phyloP scores from a whole-genome alignment of 2,113 vertebrate species.

The Tyto alba region DNA sequence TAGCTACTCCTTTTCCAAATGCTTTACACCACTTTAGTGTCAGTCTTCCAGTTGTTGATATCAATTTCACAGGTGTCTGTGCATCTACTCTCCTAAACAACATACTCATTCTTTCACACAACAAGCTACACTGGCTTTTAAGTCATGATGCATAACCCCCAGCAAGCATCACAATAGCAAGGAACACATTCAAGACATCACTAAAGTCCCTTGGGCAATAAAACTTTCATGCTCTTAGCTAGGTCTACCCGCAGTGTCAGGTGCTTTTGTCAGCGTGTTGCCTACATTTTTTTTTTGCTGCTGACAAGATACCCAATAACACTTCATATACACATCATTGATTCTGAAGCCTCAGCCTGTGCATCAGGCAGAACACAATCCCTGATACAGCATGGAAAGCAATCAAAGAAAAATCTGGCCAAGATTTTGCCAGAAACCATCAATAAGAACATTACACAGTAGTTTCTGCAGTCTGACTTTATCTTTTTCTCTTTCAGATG shows the following conservation, averaged over 20 bases:
- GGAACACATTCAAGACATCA: neutral
- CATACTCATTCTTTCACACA: neutral
- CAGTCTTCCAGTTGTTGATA: neutral
- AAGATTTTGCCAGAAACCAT: neutral
- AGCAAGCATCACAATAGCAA: neutral
- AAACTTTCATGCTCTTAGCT: neutral
- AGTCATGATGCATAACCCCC: neutral
- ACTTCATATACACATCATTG: neutral
- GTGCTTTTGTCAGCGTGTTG: neutral
- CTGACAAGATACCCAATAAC: neutral
- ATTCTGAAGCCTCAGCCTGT: neutral
- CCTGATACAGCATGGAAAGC: neutral
- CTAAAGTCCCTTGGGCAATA: neutral
- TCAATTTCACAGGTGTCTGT: neutral
- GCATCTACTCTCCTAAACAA: neutral
- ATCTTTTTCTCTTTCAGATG: neutral
- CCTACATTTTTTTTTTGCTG: neutral
- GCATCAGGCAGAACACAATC: neutral
- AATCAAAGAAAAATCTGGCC: neutral
- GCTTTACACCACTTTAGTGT: neutral
- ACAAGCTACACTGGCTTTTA: neutral
- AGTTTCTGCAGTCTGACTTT: neutral
- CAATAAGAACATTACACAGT: neutral
- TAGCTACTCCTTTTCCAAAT: neutral
- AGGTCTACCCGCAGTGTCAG: neutral